Percentiles rank a stretch among this genome's conserved stretches.
Evolutionary conservation across 2,113 vertebrate genomes (phyloP).

Genomic region (Pituophis catenifer): DNA sequence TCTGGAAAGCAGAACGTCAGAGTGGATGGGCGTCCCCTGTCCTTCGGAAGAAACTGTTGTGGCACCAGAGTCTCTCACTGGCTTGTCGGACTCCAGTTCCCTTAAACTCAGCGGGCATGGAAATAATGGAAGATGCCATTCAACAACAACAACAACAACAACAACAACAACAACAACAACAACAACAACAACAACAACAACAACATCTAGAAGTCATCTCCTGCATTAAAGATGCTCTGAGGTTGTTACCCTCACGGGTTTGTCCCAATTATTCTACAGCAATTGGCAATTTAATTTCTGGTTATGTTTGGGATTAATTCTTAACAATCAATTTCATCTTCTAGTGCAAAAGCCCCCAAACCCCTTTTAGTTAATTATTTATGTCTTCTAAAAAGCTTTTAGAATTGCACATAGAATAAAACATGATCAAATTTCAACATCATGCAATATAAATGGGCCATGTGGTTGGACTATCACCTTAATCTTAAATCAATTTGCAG

Average conservation of each 20-base stretch:
- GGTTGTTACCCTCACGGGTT: neutral
- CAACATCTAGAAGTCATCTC: neutral
- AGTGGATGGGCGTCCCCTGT: neutral
- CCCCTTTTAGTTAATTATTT: constrained; percentile 66
- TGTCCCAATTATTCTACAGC: constrained; percentile 26
- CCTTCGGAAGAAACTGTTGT: neutral
- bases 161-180: no score
- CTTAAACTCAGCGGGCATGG: neutral
- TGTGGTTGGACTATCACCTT: constrained; percentile 49
- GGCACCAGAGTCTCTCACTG: neutral
- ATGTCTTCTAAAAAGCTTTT: constrained; percentile 69
- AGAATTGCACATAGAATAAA: constrained; percentile 72
- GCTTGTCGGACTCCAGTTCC: neutral
- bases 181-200: no score
- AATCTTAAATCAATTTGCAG: constrained; percentile 39
- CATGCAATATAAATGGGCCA: constrained; percentile 65
- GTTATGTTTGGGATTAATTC: constrained; percentile 26
- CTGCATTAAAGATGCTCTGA: neutral
- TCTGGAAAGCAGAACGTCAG: neutral
- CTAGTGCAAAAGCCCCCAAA: constrained; percentile 62
- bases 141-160: no score
- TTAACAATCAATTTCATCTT: constrained; percentile 56
- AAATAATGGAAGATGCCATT: neutral
- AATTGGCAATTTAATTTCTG: constrained; percentile 42
- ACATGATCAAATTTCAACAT: constrained; percentile 69